Evolutionary conservation across 2,888 invertebrate genomes (phyloP).

Genomic region (Sussaba pulchella): DNA sequence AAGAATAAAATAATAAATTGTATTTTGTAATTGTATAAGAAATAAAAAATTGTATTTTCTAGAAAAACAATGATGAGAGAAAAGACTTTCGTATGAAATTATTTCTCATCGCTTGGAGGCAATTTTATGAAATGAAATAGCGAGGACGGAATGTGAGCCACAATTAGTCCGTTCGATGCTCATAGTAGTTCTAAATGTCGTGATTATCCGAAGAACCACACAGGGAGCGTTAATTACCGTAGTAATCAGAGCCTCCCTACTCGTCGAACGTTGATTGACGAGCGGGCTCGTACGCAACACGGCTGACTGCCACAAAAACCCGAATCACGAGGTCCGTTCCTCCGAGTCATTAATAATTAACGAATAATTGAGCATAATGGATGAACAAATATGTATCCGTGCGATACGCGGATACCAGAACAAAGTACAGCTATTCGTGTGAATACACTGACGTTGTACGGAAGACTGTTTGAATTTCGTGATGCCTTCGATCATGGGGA

Average conservation of each 20-base stretch:
- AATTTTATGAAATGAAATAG: too few relatives aligned
- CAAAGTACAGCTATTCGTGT: background rate
- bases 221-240: slow-evolving; percentile 16
- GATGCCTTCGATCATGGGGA: background rate
- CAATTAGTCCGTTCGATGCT: background rate
- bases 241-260: slow-evolving; percentile 1
- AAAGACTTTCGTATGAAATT: too few relatives aligned
- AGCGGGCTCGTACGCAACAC: background rate
- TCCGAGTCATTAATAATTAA: slow-evolving; percentile 31
- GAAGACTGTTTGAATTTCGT: slow-evolving; percentile 1
- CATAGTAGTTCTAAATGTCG: background rate
- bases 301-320: background rate
- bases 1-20: too few relatives aligned
- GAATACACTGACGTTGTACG: background rate
- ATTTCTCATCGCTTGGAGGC: too few relatives aligned
- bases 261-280: slow-evolving; percentile 35
- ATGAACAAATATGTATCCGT: slow-evolving; percentile 24
- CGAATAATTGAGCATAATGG: slow-evolving; percentile 30
- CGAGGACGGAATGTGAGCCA: background rate
- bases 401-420: background rate
- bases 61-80: too few relatives aligned
- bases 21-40: too few relatives aligned
- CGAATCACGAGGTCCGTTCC: background rate
- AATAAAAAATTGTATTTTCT: too few relatives aligned
- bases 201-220: slow-evolving; percentile 8